phyloP scores from a whole-genome alignment of 2,888 invertebrate genomes.

The Cynaeus angustus region DNA sequence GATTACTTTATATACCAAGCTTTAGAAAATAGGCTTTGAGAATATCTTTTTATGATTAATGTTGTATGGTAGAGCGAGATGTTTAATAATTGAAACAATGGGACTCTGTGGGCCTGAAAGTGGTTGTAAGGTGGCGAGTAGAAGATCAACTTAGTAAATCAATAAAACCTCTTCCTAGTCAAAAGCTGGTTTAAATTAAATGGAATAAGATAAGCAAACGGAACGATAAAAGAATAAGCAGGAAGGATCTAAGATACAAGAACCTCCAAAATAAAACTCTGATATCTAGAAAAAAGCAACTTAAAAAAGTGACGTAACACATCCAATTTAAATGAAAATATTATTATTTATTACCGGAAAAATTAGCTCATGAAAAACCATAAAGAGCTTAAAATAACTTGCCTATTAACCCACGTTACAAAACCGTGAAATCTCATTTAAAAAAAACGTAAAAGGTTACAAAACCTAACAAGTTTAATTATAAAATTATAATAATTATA shows the following conservation, averaged over 20 bases:
- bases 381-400: no score
- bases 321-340: no score
- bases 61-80: neutral
- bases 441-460: no score
- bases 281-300: slow-evolving; percentile 35
- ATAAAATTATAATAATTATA: slow-evolving; percentile 26
- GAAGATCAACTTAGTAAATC: slow-evolving; percentile 46
- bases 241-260: slow-evolving; percentile 34
- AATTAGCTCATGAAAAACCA: no score
- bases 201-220: slow-evolving; percentile 53
- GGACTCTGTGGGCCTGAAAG: slow-evolving; percentile 14
- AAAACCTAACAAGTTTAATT: no score
- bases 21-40: slow-evolving; percentile 1
- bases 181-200: slow-evolving; percentile 54
- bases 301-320: no score
- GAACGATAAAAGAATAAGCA: slow-evolving; percentile 50
- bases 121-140: slow-evolving; percentile 20
- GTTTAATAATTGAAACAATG: slow-evolving; percentile 16
- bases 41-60: slow-evolving; percentile 4
- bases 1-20: neutral
- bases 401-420: no score
- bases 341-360: no score
- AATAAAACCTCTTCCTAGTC: slow-evolving; percentile 49
- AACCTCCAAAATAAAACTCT: slow-evolving; percentile 30
- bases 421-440: no score